Percentiles rank a stretch among this genome's conserved stretches.
Conservation (phyloP, 2,113 vertebrate genomes). For the Clupea harengus region DNA sequence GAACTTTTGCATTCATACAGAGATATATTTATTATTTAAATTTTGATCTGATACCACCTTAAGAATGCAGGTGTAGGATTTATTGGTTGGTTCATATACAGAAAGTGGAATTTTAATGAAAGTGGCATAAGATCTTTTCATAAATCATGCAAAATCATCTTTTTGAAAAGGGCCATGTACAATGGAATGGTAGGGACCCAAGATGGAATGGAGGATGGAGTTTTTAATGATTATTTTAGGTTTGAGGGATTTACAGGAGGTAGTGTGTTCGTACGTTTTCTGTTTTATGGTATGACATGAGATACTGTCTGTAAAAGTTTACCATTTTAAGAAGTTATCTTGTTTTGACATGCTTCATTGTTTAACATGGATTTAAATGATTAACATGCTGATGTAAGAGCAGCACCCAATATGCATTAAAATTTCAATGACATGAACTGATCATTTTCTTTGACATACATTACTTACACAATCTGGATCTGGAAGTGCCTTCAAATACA, state of each 20-base stretch:
- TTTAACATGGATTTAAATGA: constrained; percentile 8
- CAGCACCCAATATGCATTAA: not conserved
- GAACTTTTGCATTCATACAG: constrained; percentile 38
- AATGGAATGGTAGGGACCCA: not conserved
- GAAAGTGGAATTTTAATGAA: not conserved
- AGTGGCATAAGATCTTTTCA: not conserved
- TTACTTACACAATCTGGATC: not conserved
- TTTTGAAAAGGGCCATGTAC: not conserved
- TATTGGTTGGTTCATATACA: not conserved
- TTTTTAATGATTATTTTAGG: not conserved
- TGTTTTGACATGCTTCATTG: constrained; percentile 39
- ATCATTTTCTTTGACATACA: not conserved
- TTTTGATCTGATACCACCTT: not conserved
- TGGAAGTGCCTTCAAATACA: not conserved
- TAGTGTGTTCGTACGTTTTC: not conserved
- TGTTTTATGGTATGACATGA: not conserved
- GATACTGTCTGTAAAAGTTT: not conserved
- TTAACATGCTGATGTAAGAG: constrained; percentile 12
- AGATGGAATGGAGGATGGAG: not conserved
- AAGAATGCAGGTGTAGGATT: not conserved
- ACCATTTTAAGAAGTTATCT: not conserved
- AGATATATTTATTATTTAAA: constrained; percentile 5
- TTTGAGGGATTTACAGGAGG: not conserved
- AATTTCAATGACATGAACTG: not conserved
- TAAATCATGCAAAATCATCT: not conserved